A percentile compares a stretch with the other conserved stretches of the same genome.
Conservation (phyloP, 2,888 invertebrate genomes). For the Nomada hirtipes region DNA sequence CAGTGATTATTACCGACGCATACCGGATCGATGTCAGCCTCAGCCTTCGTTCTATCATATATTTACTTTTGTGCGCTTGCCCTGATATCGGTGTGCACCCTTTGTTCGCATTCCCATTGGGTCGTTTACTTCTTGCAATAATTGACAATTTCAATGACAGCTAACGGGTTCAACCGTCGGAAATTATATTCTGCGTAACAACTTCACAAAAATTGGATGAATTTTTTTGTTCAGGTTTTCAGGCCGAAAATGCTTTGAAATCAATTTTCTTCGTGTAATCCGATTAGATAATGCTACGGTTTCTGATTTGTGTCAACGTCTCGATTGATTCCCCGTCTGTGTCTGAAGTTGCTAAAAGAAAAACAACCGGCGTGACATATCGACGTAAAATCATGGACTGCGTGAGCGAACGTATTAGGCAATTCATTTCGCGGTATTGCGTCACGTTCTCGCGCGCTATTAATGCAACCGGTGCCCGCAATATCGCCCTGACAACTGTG, state of each 20-base stretch:
- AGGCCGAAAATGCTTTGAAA: too few relatives aligned
- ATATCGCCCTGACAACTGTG: conserved; percentile 69
- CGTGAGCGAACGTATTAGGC: conserved; percentile 63
- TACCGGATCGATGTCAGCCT: conserved; percentile 57
- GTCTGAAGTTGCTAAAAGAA: conserved; percentile 5
- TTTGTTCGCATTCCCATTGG: conserved; percentile 7
- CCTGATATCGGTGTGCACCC: conserved; percentile 34
- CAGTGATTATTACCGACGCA: conserved; percentile 74
- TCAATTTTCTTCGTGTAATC: too few relatives aligned
- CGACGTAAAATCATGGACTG: conserved; percentile 33
- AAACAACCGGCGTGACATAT: conserved; percentile 7
- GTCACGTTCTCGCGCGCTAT: conserved; percentile 70
- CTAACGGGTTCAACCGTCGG: rapidly evolving
- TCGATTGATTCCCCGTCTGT: background rate
- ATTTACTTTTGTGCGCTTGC: conserved; percentile 59
- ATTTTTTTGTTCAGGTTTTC: background rate
- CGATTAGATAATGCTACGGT: too few relatives aligned
- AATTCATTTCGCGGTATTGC: conserved; percentile 74
- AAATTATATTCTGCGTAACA: background rate
- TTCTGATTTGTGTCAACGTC: background rate
- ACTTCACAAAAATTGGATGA: background rate
- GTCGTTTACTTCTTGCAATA: conserved; percentile 29
- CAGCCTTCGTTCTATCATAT: conserved; percentile 40
- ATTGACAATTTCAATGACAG: background rate
- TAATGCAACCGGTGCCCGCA: conserved; percentile 71